Evolutionary conservation across 2,797 vertebrate genomes (phyloP).

Genomic region (Meda fulgida): DNA sequence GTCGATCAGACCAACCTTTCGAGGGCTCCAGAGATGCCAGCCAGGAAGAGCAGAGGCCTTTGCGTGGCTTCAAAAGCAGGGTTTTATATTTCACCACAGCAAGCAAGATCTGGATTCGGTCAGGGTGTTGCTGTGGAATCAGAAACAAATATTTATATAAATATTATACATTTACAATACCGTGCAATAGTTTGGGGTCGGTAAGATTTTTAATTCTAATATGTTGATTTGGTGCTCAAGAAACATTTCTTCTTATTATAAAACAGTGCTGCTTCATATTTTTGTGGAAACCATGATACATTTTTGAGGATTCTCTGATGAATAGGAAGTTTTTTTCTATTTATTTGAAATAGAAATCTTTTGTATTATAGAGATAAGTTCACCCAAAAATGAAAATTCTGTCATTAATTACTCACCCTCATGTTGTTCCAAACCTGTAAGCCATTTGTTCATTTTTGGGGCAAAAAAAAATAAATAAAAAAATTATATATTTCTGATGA

Average conservation of each 20-base stretch:
- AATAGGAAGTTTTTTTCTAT: not conserved
- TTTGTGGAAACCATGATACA: not conserved
- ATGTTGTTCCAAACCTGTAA: too few relatives aligned
- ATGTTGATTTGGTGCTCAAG: not conserved
- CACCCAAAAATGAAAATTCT: too few relatives aligned
- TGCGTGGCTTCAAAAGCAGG: conserved; percentile 80
- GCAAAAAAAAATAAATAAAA: too few relatives aligned
- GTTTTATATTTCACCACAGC: conserved; percentile 92
- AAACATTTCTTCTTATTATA: not conserved
- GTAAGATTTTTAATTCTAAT: not conserved
- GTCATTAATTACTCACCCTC: too few relatives aligned
- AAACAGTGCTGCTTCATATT: not conserved
- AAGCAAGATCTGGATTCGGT: conserved; percentile 86
- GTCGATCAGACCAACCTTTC: conserved; percentile 72
- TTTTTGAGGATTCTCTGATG: not conserved
- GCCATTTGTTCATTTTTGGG: too few relatives aligned
- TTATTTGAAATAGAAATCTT: not conserved
- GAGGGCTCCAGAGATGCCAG: conserved; percentile 86
- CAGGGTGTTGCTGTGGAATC: conserved; percentile 78
- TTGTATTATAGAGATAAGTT: not conserved
- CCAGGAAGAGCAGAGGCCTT: conserved; percentile 93
- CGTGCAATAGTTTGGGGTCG: not conserved
- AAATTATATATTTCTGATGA: too few relatives aligned
- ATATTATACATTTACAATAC: not conserved
- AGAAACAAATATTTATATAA: conserved; percentile 3